These are phyloP conservation scores for Gambusia affinis DNA, from an alignment of 2,113 vertebrate genomes.

Conservation along the genomic window DNA sequence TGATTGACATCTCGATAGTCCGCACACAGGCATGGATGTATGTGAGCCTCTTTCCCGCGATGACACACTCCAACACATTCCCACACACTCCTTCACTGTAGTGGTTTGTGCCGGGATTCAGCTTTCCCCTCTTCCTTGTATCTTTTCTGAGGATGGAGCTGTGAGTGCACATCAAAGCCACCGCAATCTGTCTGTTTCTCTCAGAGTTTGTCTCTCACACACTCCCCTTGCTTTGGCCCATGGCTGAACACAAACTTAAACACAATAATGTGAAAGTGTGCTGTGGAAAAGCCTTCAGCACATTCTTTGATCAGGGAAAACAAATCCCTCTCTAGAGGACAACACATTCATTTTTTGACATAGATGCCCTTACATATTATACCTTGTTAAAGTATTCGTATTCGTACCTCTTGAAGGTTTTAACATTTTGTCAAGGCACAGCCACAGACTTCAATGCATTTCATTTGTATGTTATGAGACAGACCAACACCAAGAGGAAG, in stretches of 20 bases:
- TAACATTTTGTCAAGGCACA: background rate
- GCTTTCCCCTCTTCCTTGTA: slow-evolving; percentile 53
- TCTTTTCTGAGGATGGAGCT: slow-evolving; percentile 67
- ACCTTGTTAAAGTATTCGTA: background rate
- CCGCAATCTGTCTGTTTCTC: slow-evolving; percentile 74
- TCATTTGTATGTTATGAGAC: background rate
- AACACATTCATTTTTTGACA: slow-evolving; percentile 30
- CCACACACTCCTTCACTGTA: slow-evolving; percentile 42
- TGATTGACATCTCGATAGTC: slow-evolving; percentile 70
- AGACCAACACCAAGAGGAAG: background rate
- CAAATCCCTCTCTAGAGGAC: slow-evolving; percentile 9
- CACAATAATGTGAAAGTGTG: slow-evolving; percentile 57
- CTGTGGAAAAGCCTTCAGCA: slow-evolving; percentile 26
- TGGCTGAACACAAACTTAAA: slow-evolving; percentile 64
- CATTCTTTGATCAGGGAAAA: slow-evolving; percentile 58
- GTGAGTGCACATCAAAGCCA: slow-evolving; percentile 70
- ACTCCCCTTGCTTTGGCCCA: slow-evolving; percentile 16
- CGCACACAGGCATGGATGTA: slow-evolving; percentile 63
- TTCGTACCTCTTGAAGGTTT: background rate
- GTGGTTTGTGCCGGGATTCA: slow-evolving; percentile 63
- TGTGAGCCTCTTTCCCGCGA: slow-evolving; percentile 55
- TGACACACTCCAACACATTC: slow-evolving; percentile 27
- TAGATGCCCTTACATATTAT: slow-evolving; percentile 3
- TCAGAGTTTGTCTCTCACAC: slow-evolving; percentile 64
- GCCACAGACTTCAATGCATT: background rate